Conservation (phyloP, 2,888 invertebrate species). For the Meteorus colon region DNA sequence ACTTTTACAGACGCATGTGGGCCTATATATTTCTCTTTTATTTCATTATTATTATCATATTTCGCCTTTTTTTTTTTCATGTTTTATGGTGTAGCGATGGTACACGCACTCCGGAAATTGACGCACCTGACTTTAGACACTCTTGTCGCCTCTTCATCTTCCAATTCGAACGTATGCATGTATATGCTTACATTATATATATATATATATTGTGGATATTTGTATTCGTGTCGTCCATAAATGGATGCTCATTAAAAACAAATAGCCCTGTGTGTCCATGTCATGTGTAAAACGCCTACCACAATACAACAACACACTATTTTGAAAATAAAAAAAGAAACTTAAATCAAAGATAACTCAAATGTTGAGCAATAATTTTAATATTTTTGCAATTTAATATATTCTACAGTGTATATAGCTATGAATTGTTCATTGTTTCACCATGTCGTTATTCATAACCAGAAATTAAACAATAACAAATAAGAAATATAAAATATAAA, state of each 20-base stretch:
- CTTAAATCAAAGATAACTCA: neutral
- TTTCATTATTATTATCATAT: neutral
- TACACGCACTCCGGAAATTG: slow-evolving; percentile 30
- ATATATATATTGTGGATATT: neutral
- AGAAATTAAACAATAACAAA: neutral
- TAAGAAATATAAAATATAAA: neutral
- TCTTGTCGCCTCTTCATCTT: slow-evolving; percentile 6
- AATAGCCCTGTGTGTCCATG: slow-evolving; percentile 25
- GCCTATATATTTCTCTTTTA: slow-evolving; percentile 4
- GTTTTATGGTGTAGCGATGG: neutral
- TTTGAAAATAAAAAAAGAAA: neutral
- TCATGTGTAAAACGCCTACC: slow-evolving; percentile 24
- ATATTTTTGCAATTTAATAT: neutral
- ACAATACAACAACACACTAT: neutral
- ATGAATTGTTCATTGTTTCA: too few species aligned
- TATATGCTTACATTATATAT: neutral
- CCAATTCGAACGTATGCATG: neutral
- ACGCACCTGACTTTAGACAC: slow-evolving; percentile 22
- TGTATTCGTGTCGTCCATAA: slow-evolving; percentile 34
- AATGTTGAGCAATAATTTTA: neutral
- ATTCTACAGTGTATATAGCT: neutral
- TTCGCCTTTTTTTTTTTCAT: neutral
- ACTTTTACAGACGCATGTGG: slow-evolving; percentile 46
- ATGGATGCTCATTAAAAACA: slow-evolving; percentile 40
- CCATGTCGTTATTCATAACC: neutral